Evolutionary conservation across 2,113 vertebrate species (phyloP).

Genomic region (Psittacula cyanocephala): DNA sequence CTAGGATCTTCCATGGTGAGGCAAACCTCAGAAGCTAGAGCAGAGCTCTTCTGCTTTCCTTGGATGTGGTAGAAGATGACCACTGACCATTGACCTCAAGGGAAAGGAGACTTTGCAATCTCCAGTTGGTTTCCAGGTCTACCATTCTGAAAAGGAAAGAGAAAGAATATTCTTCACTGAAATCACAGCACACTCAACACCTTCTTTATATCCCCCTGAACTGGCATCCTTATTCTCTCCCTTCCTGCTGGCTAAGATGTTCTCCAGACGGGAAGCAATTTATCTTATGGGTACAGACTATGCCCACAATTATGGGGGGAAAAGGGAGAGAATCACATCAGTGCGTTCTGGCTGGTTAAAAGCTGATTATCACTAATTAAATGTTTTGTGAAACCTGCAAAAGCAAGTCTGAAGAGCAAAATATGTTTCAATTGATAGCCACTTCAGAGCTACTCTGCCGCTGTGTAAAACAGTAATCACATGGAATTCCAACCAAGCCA

Average conservation of each 20-base stretch:
- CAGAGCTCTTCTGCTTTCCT: neutral
- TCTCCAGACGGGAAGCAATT: constrained; percentile 22
- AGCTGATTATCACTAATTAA: constrained; percentile 59
- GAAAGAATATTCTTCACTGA: neutral
- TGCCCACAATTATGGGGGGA: neutral
- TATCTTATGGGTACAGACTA: constrained; percentile 48
- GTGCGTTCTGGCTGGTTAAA: constrained; percentile 38
- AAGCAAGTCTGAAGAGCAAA: constrained; percentile 13
- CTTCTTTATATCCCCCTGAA: neutral
- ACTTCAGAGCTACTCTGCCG: neutral
- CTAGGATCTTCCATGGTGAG: constrained; percentile 55
- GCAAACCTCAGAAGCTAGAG: neutral
- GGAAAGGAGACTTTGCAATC: constrained; percentile 6
- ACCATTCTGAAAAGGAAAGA: constrained; percentile 65
- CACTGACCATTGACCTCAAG: neutral
- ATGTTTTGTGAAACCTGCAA: constrained; percentile 49
- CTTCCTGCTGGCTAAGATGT: constrained; percentile 5
- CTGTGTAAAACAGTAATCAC: neutral
- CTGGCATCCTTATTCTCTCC: neutral
- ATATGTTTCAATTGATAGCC: constrained; percentile 33
- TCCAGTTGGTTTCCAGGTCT: constrained; percentile 30
- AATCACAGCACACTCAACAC: neutral
- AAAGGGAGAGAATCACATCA: constrained; percentile 17
- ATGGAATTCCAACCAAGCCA: neutral
- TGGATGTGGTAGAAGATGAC: neutral